A percentile compares a stretch with the other conserved stretches of the same genome.
Conservation (phyloP, 1,140 invertebrate species). For the Steinernema feltiae region DNA sequence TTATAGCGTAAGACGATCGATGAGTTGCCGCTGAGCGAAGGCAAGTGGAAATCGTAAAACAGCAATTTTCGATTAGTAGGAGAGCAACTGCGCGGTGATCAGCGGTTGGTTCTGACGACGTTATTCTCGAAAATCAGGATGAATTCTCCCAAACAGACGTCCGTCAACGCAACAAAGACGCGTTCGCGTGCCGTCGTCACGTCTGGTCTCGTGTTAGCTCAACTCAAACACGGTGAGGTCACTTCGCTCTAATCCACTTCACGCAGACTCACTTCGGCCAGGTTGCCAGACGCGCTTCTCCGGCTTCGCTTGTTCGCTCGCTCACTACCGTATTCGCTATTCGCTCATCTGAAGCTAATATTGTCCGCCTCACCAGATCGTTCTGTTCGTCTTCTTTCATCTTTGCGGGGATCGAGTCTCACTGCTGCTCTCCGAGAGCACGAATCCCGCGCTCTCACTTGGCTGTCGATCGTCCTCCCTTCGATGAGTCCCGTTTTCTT, state of each 20-base stretch:
- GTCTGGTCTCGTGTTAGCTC: conserved; percentile 8
- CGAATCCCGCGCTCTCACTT: not conserved
- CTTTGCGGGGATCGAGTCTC: not conserved
- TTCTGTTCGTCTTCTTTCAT: not conserved
- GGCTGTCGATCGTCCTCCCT: not conserved
- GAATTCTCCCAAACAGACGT: not conserved
- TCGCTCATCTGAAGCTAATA: not conserved
- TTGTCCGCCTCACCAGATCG: not conserved
- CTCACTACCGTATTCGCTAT: too few species aligned
- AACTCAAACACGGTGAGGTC: conserved; percentile 13
- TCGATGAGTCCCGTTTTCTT: not conserved
- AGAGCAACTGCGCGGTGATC: too few species aligned
- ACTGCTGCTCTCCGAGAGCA: not conserved
- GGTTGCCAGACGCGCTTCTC: conserved; percentile 5
- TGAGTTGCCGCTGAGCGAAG: too few species aligned
- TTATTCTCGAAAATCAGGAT: not conserved
- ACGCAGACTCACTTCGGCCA: not conserved
- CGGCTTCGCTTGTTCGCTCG: not conserved
- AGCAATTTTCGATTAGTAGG: too few species aligned
- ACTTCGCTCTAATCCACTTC: not conserved
- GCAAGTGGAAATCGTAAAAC: too few species aligned
- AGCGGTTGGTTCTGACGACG: too few species aligned
- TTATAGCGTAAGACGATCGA: too few species aligned
- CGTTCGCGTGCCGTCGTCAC: not conserved
- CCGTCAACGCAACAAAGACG: not conserved